Evolutionary conservation across 2,113 vertebrate genomes (phyloP).

Genomic region (Sapayoa aenigma): DNA sequence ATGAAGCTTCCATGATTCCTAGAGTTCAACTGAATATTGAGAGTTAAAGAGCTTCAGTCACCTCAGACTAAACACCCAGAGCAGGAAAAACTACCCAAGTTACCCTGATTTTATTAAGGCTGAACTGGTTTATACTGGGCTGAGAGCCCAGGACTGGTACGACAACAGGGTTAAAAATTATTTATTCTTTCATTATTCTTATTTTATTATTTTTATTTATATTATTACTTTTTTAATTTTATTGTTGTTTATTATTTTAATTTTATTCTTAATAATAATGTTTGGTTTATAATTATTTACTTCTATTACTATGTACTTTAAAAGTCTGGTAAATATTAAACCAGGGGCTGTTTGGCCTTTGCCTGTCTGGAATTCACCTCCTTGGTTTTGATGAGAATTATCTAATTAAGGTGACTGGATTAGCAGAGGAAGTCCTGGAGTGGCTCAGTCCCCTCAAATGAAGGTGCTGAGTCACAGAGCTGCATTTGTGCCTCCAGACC

Average conservation of each 20-base stretch:
- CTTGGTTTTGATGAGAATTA: background rate
- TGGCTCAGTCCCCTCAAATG: background rate
- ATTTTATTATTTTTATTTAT: no score
- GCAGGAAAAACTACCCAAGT: background rate
- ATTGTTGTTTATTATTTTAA: no score
- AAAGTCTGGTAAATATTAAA: background rate
- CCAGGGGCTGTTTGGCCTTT: background rate
- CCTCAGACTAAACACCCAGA: background rate
- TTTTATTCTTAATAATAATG: no score
- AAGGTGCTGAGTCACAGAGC: background rate
- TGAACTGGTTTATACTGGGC: background rate
- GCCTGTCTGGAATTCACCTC: background rate
- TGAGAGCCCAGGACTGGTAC: background rate
- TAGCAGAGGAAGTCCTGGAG: background rate
- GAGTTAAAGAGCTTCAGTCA: background rate
- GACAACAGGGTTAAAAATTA: background rate
- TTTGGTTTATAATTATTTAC: no score
- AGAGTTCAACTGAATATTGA: background rate
- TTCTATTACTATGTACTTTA: background rate
- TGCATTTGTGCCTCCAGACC: background rate
- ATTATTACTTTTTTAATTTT: no score
- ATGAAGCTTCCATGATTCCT: background rate
- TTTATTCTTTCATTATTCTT: background rate
- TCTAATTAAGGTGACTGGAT: background rate
- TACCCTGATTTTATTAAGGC: background rate